Conservation (phyloP, 2,113 vertebrate genomes). For the Perca fluviatilis region DNA sequence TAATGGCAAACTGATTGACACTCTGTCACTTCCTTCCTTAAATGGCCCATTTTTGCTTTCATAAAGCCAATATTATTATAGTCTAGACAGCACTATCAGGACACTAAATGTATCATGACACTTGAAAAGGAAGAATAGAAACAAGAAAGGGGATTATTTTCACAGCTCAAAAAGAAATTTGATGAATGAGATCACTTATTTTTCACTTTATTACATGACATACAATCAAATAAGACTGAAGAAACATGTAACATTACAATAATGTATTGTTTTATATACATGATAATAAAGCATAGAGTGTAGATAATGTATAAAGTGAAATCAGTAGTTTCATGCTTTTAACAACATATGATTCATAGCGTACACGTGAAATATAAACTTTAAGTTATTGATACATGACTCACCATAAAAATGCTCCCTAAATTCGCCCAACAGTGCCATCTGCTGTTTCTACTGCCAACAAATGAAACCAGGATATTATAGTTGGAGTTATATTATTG, state of each 20-base stretch:
- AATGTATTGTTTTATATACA: not conserved
- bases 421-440: constrained; percentile 65
- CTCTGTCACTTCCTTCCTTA: constrained; percentile 2
- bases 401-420: not conserved
- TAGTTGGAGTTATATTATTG: not conserved
- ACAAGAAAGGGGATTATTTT: constrained; percentile 10
- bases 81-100: constrained; percentile 31
- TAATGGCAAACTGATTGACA: constrained; percentile 46
- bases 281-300: not conserved
- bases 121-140: constrained; percentile 31
- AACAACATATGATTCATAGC: not conserved
- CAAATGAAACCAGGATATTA: not conserved
- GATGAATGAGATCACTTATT: not conserved
- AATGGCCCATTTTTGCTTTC: constrained; percentile 33
- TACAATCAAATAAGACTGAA: not conserved
- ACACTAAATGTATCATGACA: constrained; percentile 45
- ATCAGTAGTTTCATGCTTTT: not conserved
- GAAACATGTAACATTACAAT: not conserved
- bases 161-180: constrained; percentile 1
- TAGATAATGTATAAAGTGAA: not conserved
- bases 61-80: constrained; percentile 21
- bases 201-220: not conserved
- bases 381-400: not conserved
- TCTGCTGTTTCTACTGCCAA: constrained; percentile 56
- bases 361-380: not conserved